Base-by-base conservation (phyloP, 2,888 invertebrate species). In the Dermolepida albohirtum region DNA sequence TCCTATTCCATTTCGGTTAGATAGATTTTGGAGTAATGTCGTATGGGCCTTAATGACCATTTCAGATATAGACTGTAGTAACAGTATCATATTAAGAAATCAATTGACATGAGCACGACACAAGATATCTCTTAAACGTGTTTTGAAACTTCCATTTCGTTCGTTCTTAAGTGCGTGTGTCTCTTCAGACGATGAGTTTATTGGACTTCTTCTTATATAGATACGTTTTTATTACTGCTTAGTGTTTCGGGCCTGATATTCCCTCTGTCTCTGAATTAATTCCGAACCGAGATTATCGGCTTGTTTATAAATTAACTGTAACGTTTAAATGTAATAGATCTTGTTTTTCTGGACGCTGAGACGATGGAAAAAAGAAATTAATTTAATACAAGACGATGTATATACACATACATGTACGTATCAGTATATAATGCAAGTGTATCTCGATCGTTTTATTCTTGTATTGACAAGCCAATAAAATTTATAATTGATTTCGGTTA, bases 41-140 rank as follows among this genome's bases (percentile, higher is more conserved):
- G 22, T 17, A 43, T 44, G 27, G 12, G 14, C 22, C 57, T 34
- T 57, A 57, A 44, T 44, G 43, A 44, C 29, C 22, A 44, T 57
- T 41, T 57, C 14, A 43, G 43, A 57, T 57, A 52, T 34, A 52
- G 12, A 4, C 29, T 43, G 34, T 10, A 34, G 34, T 34, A 34
- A 34, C 27, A n/a, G 29, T 57, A 27, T 57, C 57, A 22, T 43
- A 57, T 57, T 57, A 57, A 57, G 57, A 44, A 57, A 57, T 57
- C 57, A 57, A 57, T 57, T 57, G 44, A 57, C 57, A 44, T 57
- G 57, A 57, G 43, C 57, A 14, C 57, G 43, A 57, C 43, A 8
- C 57, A 22, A 57, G 57, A 57, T 57, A 57, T 57, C 57, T 57
- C 27, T 43, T 7, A 57, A 57, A 57, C 44, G 57, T 57, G 57